Percentiles rank a stretch among this genome's conserved stretches.
phyloP scores from a whole-genome alignment of 2,113 vertebrate genomes.

The Cygnus buccinator region DNA sequence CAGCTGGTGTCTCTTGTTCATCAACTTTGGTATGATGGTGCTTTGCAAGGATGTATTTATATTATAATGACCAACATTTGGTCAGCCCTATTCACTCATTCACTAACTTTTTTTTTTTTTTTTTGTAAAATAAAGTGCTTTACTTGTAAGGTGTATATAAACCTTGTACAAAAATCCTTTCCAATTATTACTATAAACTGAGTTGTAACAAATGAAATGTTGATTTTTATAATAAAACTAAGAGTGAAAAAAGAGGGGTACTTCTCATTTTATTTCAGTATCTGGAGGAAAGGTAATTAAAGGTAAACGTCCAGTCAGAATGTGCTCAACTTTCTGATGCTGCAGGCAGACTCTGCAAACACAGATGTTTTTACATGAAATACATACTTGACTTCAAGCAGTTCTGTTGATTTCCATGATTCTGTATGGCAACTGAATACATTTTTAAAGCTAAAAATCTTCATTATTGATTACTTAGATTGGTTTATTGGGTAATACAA shows the following conservation, averaged over 20 bases:
- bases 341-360: not conserved
- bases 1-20: constrained; percentile 78
- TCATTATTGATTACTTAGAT: not conserved
- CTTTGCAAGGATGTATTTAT: constrained; percentile 89
- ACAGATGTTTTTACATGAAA: not conserved
- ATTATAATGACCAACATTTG: constrained; percentile 92
- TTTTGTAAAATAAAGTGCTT: constrained; percentile 89
- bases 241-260: constrained; percentile 75
- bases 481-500: not conserved
- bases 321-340: not conserved
- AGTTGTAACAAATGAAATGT: constrained; percentile 94
- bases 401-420: not conserved
- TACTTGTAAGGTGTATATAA: constrained; percentile 88
- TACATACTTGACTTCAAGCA: not conserved
- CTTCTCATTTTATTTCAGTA: not conserved
- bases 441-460: not conserved
- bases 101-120: constrained; percentile 67
- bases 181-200: constrained; percentile 88
- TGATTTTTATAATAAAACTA: constrained; percentile 94
- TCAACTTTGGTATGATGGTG: constrained; percentile 81
- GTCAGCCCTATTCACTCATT: constrained; percentile 81
- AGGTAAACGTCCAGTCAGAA: not conserved
- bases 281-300: not conserved
- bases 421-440: not conserved
- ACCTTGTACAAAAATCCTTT: constrained; percentile 86